Conservation (phyloP, 2,797 vertebrate species). For the Micrastur ruficollis region DNA sequence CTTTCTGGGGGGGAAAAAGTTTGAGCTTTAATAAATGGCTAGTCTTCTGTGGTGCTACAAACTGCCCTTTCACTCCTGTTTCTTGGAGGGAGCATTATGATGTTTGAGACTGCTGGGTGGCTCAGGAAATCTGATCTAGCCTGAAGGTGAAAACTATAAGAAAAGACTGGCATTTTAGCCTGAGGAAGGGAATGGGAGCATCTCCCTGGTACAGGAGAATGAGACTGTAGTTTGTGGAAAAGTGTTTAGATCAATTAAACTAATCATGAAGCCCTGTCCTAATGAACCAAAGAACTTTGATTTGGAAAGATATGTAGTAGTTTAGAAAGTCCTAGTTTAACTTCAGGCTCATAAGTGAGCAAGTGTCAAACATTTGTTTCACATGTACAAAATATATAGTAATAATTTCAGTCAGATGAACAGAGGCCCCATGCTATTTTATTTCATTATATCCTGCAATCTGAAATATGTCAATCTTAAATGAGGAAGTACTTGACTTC, state of each 20-base stretch:
- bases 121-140: neutral
- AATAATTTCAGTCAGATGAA: neutral
- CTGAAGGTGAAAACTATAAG: neutral
- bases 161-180: neutral
- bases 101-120: neutral
- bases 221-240: neutral
- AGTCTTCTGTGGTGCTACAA: neutral
- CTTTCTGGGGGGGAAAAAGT: neutral
- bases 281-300: neutral
- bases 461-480: neutral
- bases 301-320: neutral
- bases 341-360: neutral
- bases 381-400: neutral
- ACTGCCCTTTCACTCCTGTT: neutral
- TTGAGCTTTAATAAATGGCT: neutral
- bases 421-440: neutral
- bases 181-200: neutral
- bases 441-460: neutral
- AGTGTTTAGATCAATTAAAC: neutral
- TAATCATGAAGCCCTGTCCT: neutral
- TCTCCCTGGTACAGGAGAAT: neutral
- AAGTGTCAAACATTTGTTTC: neutral
- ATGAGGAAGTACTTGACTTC: neutral
- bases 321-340: neutral
- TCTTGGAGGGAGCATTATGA: neutral